phyloP scores from a whole-genome alignment of 1,140 invertebrate species.

The Arion vulgaris region DNA sequence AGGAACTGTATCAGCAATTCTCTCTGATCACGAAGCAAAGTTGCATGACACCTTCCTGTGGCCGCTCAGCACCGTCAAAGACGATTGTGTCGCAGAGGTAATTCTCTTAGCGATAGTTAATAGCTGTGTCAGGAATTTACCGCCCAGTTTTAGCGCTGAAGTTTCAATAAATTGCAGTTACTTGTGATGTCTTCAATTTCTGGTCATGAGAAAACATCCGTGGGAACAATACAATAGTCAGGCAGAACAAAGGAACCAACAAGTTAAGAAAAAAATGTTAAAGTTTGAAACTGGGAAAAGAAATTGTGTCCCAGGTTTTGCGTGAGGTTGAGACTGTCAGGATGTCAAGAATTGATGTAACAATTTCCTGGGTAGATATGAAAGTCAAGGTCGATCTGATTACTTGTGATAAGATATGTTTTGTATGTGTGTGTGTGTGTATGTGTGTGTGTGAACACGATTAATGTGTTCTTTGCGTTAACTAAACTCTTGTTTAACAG shows the following conservation, averaged over 20 bases:
- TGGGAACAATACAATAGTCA: not conserved
- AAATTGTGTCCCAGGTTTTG: too few species aligned
- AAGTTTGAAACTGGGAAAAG: too few species aligned
- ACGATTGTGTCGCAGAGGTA: not conserved
- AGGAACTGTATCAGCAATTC: not conserved
- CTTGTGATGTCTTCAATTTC: not conserved
- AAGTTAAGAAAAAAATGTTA: not conserved
- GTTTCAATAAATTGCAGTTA: not conserved
- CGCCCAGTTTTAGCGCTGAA: not conserved
- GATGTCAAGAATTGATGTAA: not conserved
- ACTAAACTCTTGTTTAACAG: not conserved
- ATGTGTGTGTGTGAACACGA: not conserved
- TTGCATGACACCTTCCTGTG: not conserved
- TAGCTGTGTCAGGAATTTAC: not conserved
- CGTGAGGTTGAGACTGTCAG: too few species aligned
- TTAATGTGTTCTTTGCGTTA: not conserved
- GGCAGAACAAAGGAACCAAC: not conserved
- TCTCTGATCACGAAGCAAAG: not conserved
- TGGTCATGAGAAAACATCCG: not conserved
- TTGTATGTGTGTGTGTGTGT: too few species aligned
- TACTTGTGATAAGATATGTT: not conserved
- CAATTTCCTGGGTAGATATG: not conserved
- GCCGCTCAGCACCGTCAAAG: not conserved
- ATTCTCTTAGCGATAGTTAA: too few species aligned
- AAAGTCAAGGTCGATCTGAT: not conserved